Evolutionary conservation across 2,888 invertebrate species (phyloP).

Genomic region (Eugnorisma glareosa): DNA sequence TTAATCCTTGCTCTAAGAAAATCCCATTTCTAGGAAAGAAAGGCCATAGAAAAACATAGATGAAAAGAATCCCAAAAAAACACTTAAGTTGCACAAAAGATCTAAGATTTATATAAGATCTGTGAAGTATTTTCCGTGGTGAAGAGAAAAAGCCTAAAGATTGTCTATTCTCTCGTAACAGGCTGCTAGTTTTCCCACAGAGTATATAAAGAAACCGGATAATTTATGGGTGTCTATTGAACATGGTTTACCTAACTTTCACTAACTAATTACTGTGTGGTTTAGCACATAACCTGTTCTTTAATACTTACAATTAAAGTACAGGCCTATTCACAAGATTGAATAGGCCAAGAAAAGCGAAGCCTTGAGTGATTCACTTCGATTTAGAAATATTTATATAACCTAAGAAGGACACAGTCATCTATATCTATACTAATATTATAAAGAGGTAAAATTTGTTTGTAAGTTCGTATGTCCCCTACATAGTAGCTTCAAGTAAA

Average conservation of each 20-base stretch:
- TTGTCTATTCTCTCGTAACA: conserved; percentile 26
- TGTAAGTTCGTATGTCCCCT: too few relatives aligned
- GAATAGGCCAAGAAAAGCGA: too few relatives aligned
- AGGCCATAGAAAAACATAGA: neutral
- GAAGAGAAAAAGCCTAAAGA: conserved; percentile 22
- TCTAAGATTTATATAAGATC: conserved; percentile 25
- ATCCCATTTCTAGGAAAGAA: neutral
- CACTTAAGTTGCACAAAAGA: conserved; percentile 38
- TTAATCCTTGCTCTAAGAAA: conserved; percentile 18
- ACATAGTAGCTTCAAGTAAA: too few relatives aligned
- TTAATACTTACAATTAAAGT: neutral
- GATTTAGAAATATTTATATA: too few relatives aligned
- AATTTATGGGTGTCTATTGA: conserved; percentile 11
- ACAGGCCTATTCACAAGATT: neutral
- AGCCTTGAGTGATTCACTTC: too few relatives aligned
- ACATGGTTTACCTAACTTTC: conserved; percentile 28
- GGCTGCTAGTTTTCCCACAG: conserved; percentile 42
- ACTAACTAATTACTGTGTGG: conserved; percentile 11
- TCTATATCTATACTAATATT: too few relatives aligned
- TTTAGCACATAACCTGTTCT: neutral
- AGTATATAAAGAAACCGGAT: conserved; percentile 39
- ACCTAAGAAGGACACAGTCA: too few relatives aligned
- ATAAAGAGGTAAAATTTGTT: too few relatives aligned
- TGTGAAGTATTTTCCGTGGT: conserved; percentile 11
- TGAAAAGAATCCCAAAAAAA: conserved; percentile 13